phyloP scores from a whole-genome alignment of 35 echinoderm and acorn worm genomes.

The Ophiothrix spiculata region DNA sequence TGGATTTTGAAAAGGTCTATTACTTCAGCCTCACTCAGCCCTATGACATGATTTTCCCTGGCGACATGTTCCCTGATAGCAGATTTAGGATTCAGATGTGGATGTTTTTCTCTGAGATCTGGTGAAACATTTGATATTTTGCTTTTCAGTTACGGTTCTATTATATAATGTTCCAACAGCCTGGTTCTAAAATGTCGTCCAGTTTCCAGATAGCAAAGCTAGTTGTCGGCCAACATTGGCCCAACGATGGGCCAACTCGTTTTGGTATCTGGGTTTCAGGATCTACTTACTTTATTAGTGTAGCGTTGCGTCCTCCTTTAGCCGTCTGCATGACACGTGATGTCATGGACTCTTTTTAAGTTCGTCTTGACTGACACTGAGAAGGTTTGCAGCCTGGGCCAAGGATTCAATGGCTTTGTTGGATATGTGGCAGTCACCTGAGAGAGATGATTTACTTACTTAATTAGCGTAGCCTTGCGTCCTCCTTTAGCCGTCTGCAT shows the following conservation, averaged over 20 bases:
- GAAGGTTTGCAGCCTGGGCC: constrained; percentile 47
- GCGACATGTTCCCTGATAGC: no score
- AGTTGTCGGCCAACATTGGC: not conserved
- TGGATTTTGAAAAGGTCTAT: no score
- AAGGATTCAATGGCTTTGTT: constrained; percentile 36
- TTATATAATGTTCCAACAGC: no score
- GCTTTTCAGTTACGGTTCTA: no score
- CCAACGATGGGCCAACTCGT: not conserved
- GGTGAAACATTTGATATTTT: no score
- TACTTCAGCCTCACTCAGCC: not conserved
- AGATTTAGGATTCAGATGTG: no score
- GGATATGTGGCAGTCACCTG: constrained; percentile 65
- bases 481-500: constrained; percentile 72
- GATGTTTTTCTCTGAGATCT: no score
- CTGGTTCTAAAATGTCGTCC: not conserved
- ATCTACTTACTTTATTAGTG: constrained; percentile 79
- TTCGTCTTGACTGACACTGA: constrained; percentile 45
- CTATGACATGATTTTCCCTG: no score
- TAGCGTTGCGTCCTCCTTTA: constrained; percentile 47
- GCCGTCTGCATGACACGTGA: constrained; percentile 71
- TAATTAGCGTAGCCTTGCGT: constrained; percentile 64
- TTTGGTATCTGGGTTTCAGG: no score
- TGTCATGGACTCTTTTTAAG: constrained; percentile 59
- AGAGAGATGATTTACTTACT: constrained; percentile 37
- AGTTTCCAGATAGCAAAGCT: not conserved